phyloP scores from a whole-genome alignment of 2,113 vertebrate genomes.

The Heterocephalus glaber region DNA sequence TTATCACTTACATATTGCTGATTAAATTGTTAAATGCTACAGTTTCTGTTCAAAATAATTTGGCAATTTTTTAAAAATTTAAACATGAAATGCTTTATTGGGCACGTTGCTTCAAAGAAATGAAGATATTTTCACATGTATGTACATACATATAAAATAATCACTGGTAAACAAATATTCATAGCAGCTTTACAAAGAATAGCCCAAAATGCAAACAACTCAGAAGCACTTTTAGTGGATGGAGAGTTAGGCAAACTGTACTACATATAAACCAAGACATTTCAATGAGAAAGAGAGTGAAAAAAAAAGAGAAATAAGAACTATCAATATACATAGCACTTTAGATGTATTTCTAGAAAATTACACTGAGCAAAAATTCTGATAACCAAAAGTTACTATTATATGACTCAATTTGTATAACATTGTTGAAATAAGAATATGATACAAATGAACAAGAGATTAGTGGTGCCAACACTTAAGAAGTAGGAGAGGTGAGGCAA shows the following conservation, averaged over 20 bases:
- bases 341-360: background rate
- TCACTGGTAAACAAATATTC: background rate
- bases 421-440: background rate
- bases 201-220: background rate
- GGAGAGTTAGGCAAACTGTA: background rate
- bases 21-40: background rate
- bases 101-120: background rate
- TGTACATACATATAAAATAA: background rate
- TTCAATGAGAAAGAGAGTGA: background rate
- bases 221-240: background rate
- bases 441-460: background rate
- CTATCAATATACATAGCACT: background rate
- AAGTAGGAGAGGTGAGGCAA: background rate
- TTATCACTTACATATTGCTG: background rate
- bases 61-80: background rate
- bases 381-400: background rate
- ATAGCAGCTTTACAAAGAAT: background rate
- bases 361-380: background rate
- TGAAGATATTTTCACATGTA: background rate
- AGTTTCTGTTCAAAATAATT: background rate
- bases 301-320: background rate
- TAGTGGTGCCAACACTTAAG: background rate
- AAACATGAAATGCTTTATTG: background rate
- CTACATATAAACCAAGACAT: background rate
- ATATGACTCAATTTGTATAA: background rate